Percentiles rank a stretch among this genome's conserved stretches.
Conservation (phyloP, 2,797 vertebrate genomes). For the Enoplosus armatus region DNA sequence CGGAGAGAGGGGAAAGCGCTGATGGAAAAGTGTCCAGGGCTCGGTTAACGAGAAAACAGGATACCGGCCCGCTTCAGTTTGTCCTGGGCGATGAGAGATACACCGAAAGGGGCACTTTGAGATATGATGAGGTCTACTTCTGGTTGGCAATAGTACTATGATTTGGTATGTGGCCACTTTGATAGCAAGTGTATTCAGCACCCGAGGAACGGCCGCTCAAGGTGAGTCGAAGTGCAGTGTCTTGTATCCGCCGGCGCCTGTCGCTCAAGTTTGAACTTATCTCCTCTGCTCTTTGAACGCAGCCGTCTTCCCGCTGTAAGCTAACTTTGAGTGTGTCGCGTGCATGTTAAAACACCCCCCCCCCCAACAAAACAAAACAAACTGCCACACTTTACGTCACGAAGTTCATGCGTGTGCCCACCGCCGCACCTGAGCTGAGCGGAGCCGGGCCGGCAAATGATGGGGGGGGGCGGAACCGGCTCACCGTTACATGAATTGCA, state of each 20-base stretch:
- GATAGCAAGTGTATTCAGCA: slow-evolving; percentile 99
- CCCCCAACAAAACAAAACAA: too few relatives aligned
- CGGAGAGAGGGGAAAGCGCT: slow-evolving; percentile 82
- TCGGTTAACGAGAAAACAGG: slow-evolving; percentile 82
- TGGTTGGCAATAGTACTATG: slow-evolving; percentile 95
- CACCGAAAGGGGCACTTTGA: slow-evolving; percentile 86
- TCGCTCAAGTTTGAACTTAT: slow-evolving; percentile 52
- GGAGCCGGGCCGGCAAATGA: slow-evolving; percentile 28
- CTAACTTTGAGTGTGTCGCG: slow-evolving; percentile 44
- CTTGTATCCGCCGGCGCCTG: slow-evolving; percentile 37
- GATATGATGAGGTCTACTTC: slow-evolving; percentile 93
- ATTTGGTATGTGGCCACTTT: slow-evolving; percentile 99
- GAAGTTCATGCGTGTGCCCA: slow-evolving; percentile 65
- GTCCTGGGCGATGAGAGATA: slow-evolving; percentile 79
- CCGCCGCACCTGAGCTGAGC: slow-evolving; percentile 63
- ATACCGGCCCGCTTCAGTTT: slow-evolving; percentile 78
- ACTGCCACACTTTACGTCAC: slow-evolving; percentile 54
- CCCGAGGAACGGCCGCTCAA: slow-evolving; percentile 96
- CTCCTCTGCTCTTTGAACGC: not conserved
- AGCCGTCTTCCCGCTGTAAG: rapidly evolving
- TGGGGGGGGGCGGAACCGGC: slow-evolving; percentile 4
- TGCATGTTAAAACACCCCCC: slow-evolving; percentile 8
- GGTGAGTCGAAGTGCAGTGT: slow-evolving; percentile 97
- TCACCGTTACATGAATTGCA: not conserved
- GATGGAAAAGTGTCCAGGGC: slow-evolving; percentile 86